Evolutionary conservation across 2,797 vertebrate genomes (phyloP).

Genomic region (Geotrypetes seraphini): DNA sequence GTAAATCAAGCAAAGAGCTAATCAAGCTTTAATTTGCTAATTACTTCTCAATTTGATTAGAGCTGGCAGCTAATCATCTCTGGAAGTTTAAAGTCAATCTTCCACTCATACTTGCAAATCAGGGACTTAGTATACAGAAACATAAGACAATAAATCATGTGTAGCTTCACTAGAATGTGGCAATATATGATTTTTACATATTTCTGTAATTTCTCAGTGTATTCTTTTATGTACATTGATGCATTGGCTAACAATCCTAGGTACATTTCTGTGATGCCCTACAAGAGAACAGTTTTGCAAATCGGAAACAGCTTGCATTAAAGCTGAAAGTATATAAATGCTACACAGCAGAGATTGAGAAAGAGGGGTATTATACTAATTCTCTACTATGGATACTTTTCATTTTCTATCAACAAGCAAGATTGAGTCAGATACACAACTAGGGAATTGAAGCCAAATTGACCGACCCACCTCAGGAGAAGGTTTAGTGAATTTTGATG

Average conservation of each 20-base stretch:
- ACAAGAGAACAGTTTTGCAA: conserved; percentile 1
- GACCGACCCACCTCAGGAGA: too few relatives aligned
- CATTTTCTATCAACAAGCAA: too few relatives aligned
- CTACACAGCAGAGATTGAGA: too few relatives aligned
- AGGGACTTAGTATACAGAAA: conserved; percentile 31
- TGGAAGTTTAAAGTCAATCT: conserved; percentile 61
- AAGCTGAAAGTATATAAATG: conserved; percentile 8
- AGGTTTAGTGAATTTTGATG: too few relatives aligned
- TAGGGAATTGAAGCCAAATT: too few relatives aligned
- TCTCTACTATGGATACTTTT: too few relatives aligned
- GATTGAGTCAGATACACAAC: too few relatives aligned
- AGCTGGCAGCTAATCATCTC: conserved; percentile 66
- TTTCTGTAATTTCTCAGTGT: conserved; percentile 24
- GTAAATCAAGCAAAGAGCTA: conserved; percentile 69
- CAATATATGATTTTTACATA: conserved; percentile 26
- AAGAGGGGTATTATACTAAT: too few relatives aligned
- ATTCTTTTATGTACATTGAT: conserved; percentile 9
- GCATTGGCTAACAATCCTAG: conserved; percentile 22
- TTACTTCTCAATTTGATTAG: conserved; percentile 74
- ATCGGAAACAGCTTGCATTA: conserved; percentile 4
- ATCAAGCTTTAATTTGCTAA: conserved; percentile 75
- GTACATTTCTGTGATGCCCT: not conserved
- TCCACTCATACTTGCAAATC: conserved; percentile 57
- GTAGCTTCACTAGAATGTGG: conserved; percentile 23
- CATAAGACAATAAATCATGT: conserved; percentile 14